These are phyloP conservation scores for Netelia fuscicornis DNA, from an alignment of 2,888 invertebrate genomes.

Conservation along the genomic window DNA sequence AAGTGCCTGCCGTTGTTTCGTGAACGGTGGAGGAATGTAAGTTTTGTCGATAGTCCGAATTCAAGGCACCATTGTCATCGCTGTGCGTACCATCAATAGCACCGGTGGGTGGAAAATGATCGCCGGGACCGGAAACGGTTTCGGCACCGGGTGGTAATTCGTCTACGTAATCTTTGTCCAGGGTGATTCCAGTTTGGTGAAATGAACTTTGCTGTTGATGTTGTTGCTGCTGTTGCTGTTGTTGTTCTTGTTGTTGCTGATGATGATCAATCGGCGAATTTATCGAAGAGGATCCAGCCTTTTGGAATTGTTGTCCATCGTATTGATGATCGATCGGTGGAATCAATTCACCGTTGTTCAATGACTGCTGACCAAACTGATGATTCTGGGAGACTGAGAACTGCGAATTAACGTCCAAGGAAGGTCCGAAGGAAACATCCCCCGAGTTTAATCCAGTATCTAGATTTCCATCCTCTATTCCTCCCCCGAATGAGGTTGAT, in stretches of 20 bases:
- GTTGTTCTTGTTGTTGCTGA: no score
- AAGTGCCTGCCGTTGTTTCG: slow-evolving; percentile 28
- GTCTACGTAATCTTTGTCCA: slow-evolving; percentile 69
- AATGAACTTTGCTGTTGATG: slow-evolving; percentile 17
- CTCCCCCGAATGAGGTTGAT: slow-evolving; percentile 22
- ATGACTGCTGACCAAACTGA: slow-evolving; percentile 51
- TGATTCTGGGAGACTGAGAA: slow-evolving; percentile 33
- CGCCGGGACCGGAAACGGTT: slow-evolving; percentile 50
- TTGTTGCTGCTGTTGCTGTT: no score
- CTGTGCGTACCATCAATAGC: slow-evolving; percentile 37
- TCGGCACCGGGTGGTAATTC: slow-evolving; percentile 77
- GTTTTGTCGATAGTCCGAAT: slow-evolving; percentile 46
- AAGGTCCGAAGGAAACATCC: slow-evolving; percentile 20
- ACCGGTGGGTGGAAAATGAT: slow-evolving; percentile 32
- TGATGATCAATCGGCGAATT: slow-evolving; percentile 12
- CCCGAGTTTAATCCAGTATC: not conserved
- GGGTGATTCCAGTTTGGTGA: slow-evolving; percentile 16
- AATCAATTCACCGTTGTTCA: slow-evolving; percentile 25
- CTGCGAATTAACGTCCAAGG: slow-evolving; percentile 8
- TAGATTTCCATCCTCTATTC: not conserved
- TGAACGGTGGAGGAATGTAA: slow-evolving; percentile 55
- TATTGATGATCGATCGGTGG: slow-evolving; percentile 19
- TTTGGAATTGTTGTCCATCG: slow-evolving; percentile 25
- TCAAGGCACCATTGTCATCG: slow-evolving; percentile 40
- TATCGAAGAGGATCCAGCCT: slow-evolving; percentile 21